These are phyloP conservation scores for Coleophora flavipennella DNA, from an alignment of 2,888 invertebrate species.

Conservation along the genomic window DNA sequence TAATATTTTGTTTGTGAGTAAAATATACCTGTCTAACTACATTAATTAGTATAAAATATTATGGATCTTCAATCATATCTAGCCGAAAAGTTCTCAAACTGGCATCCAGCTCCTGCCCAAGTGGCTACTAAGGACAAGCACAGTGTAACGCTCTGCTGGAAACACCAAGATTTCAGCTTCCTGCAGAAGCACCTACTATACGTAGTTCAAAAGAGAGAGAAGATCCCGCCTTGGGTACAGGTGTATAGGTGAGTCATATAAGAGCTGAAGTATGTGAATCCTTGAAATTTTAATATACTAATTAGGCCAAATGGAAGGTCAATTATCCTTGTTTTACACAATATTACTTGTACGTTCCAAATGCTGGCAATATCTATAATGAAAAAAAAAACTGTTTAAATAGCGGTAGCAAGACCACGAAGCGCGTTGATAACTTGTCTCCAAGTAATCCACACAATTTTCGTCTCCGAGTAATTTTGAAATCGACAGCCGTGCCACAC, in stretches of 20 bases:
- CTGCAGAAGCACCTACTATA: constrained; percentile 35
- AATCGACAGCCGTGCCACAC: constrained; percentile 27
- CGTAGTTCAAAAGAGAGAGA: constrained; percentile 46
- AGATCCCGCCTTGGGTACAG: constrained; percentile 50
- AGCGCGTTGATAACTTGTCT: constrained; percentile 51
- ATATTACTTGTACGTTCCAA: too few species aligned
- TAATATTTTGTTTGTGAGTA: too few species aligned
- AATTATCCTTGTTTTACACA: too few species aligned
- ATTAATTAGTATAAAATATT: too few species aligned
- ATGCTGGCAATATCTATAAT: too few species aligned
- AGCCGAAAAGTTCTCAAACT: constrained; percentile 26
- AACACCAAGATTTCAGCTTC: constrained; percentile 29
- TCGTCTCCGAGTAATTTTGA: constrained; percentile 44
- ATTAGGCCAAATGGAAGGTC: too few species aligned
- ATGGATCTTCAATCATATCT: constrained; percentile 34
- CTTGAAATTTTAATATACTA: too few species aligned
- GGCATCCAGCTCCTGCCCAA: constrained; percentile 36
- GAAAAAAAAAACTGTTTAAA: too few species aligned
- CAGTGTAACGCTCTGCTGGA: constrained; percentile 38
- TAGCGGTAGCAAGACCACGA: constrained; percentile 59
- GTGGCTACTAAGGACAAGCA: constrained; percentile 30
- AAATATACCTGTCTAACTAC: too few species aligned
- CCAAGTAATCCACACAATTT: constrained; percentile 65
- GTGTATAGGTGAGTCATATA: constrained; percentile 42
- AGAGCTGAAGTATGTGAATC: too few species aligned